These are phyloP conservation scores for Notolabrus celidotus DNA, from an alignment of 2,797 vertebrate species.

Conservation along the genomic window DNA sequence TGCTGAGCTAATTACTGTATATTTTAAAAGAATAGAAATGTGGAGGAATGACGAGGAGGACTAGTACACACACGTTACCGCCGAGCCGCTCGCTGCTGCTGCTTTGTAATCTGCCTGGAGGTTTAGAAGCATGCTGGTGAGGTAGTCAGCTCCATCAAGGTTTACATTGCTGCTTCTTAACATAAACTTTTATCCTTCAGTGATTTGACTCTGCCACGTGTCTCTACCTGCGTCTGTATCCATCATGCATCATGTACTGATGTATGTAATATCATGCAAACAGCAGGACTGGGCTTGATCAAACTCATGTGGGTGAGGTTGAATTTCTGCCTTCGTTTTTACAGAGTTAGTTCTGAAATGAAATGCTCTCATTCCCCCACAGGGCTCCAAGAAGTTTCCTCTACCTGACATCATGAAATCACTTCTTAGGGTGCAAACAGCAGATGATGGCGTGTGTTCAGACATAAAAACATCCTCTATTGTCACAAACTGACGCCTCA, in stretches of 20 bases:
- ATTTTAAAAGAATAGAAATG: neutral
- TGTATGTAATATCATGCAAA: neutral
- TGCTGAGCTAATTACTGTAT: conserved; percentile 5
- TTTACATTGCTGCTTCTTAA: too few species aligned
- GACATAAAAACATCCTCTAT: neutral
- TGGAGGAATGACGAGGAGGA: neutral
- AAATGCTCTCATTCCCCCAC: neutral
- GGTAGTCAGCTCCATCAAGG: neutral
- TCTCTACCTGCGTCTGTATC: too few species aligned
- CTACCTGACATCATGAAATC: too few species aligned
- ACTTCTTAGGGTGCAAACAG: neutral
- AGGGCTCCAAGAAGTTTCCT: too few species aligned
- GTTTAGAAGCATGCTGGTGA: neutral
- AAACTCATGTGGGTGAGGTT: neutral
- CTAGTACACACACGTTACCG: neutral
- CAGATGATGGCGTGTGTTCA: too few species aligned
- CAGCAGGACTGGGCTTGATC: conserved; percentile 1
- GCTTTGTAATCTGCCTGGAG: neutral
- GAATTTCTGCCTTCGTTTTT: neutral
- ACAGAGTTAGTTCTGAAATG: neutral
- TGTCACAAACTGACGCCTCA: too few species aligned
- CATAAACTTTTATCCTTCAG: too few species aligned
- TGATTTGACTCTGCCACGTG: neutral
- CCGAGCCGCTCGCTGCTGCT: neutral
- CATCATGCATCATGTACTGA: too few species aligned